A percentile compares a stretch with the other conserved stretches of the same genome.
phyloP scores from a whole-genome alignment of 53 echinoderm and acorn worm genomes.

The Holothuria scabra region DNA sequence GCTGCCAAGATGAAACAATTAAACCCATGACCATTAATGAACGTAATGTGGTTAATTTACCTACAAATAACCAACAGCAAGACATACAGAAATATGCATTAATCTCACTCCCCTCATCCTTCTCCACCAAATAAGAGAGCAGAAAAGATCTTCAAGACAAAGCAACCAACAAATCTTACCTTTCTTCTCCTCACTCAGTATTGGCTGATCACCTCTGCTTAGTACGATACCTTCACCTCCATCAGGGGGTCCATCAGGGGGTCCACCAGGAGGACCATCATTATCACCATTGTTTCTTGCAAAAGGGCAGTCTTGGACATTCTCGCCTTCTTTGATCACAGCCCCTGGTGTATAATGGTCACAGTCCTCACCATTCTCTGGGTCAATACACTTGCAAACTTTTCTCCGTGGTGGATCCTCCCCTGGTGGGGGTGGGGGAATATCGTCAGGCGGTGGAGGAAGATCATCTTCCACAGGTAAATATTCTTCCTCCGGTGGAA shows the following conservation, averaged over 20 bases:
- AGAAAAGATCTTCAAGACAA: too few species aligned
- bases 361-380: slow-evolving; percentile 37
- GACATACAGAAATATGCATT: too few species aligned
- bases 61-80: too few species aligned
- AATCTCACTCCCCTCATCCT: too few species aligned
- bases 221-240: not conserved
- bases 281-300: not conserved
- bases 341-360: not conserved
- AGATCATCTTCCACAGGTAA: too few species aligned
- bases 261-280: not conserved
- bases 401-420: not conserved
- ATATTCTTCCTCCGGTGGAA: too few species aligned
- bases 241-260: slow-evolving; percentile 3
- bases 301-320: not conserved
- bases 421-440: not conserved
- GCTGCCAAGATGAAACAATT: too few species aligned
- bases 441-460: too few species aligned
- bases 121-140: too few species aligned
- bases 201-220: not conserved
- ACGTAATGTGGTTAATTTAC: too few species aligned
- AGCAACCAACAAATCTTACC: not conserved
- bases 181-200: not conserved
- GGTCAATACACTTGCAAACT: slow-evolving; percentile 38
- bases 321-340: not conserved
- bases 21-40: too few species aligned